Conservation (phyloP, 2,113 vertebrate species). For the Cepphus grylle region DNA sequence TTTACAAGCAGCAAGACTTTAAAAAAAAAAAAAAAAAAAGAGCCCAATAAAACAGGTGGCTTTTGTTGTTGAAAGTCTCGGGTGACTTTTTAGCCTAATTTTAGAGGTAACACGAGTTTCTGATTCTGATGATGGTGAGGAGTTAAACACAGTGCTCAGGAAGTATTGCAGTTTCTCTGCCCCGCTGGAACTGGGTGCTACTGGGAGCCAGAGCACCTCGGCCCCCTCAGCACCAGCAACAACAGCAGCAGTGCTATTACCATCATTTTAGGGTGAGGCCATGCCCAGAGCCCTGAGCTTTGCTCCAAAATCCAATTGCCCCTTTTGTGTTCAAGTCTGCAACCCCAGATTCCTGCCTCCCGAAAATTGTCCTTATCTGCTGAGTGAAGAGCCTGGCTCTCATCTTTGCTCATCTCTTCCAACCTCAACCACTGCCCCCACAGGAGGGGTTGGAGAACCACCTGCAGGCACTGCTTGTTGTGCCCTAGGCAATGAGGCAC, state of each 20-base stretch:
- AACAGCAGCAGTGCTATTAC: background rate
- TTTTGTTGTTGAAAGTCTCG: background rate
- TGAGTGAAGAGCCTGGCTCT: background rate
- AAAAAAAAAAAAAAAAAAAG: background rate
- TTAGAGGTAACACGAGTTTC: background rate
- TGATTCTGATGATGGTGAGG: background rate
- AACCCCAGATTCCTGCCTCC: background rate
- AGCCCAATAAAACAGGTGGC: background rate
- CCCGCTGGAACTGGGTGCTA: background rate
- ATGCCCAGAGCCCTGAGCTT: background rate
- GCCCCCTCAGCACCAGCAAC: background rate
- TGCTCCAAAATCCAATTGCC: background rate
- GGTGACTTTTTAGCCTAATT: conserved; percentile 23
- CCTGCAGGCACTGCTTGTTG: background rate
- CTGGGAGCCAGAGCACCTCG: background rate
- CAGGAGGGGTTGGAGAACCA: background rate
- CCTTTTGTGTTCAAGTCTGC: background rate
- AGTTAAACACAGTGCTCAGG: background rate
- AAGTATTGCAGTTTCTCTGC: background rate
- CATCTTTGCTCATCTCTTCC: background rate
- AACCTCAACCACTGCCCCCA: background rate
- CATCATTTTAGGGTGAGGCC: background rate
- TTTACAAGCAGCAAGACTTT: background rate
- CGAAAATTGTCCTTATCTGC: fast-evolving
- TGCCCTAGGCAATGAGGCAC: background rate